A percentile compares a stretch with the other conserved stretches of the same genome.
Evolutionary conservation across 2,888 invertebrate genomes (phyloP).

Genomic region (Drosophila hamatofila): DNA sequence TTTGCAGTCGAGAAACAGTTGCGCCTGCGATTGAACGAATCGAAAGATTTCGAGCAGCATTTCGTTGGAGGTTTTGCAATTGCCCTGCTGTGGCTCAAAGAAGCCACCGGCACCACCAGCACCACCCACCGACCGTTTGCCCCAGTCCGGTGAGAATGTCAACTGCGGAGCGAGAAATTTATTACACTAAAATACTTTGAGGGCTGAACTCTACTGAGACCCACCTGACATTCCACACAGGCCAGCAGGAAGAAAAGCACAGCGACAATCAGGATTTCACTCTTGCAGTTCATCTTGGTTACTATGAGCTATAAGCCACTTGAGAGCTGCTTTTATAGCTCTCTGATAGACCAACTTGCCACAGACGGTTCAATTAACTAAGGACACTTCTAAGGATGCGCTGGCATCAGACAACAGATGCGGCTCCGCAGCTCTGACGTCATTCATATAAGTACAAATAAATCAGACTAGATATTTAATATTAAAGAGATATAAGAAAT

Average conservation of each 20-base stretch:
- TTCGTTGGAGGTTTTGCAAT: conserved; percentile 83
- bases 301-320: conserved; percentile 17
- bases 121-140: conserved; percentile 76
- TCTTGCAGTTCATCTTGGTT: conserved; percentile 75
- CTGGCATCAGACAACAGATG: not conserved
- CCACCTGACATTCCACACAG: conserved; percentile 75
- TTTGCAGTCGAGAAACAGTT: conserved; percentile 82
- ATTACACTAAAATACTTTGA: not conserved
- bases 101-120: conserved; percentile 56
- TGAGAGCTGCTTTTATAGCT: conserved; percentile 50
- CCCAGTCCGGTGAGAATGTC: conserved; percentile 84
- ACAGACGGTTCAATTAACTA: conserved; percentile 49
- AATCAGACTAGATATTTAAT: not conserved
- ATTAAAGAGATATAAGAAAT: not conserved
- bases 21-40: conserved; percentile 82
- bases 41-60: conserved; percentile 84
- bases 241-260: conserved; percentile 72
- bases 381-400: conserved; percentile 52
- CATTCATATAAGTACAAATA: conserved; percentile 6
- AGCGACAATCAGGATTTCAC: conserved; percentile 69
- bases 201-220: conserved; percentile 2
- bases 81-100: conserved; percentile 76
- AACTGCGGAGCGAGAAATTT: conserved; percentile 47
- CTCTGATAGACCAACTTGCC: not conserved
- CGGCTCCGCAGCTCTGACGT: conserved; percentile 16